Evolutionary conservation across 2,888 invertebrate genomes (phyloP).

Genomic region (Andrena haemorrhoa): DNA sequence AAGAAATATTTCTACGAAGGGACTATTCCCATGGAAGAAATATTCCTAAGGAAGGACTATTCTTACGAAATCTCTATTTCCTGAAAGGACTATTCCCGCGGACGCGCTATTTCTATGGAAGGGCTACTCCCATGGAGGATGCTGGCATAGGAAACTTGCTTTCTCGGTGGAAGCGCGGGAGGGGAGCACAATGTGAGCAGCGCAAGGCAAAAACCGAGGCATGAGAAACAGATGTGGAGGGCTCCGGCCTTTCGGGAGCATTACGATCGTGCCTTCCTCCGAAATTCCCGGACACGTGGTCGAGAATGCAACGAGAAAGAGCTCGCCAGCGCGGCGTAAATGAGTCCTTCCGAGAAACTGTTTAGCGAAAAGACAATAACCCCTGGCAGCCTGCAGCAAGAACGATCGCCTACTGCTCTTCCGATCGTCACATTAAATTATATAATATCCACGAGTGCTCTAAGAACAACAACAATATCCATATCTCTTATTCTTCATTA

Average conservation of each 20-base stretch:
- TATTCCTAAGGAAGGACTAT: no score
- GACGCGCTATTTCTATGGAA: no score
- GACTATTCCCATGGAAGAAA: no score
- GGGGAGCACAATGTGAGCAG: background rate
- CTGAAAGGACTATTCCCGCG: no score
- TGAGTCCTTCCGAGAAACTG: conserved; percentile 57
- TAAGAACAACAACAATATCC: no score
- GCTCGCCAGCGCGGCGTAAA: conserved; percentile 41
- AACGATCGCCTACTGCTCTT: background rate
- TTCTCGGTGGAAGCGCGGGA: no score
- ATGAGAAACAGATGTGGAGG: conserved; percentile 65
- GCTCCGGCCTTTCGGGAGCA: conserved; percentile 19
- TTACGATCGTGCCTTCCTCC: conserved; percentile 25
- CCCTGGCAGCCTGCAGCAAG: background rate
- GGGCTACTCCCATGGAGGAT: no score
- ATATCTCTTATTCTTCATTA: no score
- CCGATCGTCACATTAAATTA: background rate
- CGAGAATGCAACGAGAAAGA: conserved; percentile 7
- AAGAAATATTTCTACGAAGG: no score
- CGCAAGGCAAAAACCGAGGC: conserved; percentile 40
- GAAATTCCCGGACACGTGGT: conserved; percentile 44
- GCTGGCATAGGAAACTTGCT: no score
- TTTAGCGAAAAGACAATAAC: conserved; percentile 61
- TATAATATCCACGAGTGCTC: background rate
- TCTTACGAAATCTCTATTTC: no score